A percentile compares a stretch with the other conserved stretches of the same genome.
Evolutionary conservation across 1,140 invertebrate species (phyloP).

Genomic region (Lucilia sericata): DNA sequence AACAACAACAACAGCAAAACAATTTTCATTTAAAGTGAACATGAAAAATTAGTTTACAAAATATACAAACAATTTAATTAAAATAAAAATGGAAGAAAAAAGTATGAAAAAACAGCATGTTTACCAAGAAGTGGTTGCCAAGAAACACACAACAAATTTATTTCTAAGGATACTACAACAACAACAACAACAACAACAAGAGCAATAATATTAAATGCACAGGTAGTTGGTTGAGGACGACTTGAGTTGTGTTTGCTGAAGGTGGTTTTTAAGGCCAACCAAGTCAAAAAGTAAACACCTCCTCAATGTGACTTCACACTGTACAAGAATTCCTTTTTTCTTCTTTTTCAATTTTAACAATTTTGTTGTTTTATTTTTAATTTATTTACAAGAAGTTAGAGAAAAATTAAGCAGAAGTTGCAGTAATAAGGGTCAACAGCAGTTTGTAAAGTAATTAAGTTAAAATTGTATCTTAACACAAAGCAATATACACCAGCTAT

Average conservation of each 20-base stretch:
- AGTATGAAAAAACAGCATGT: constrained; percentile 1
- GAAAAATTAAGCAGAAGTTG: background rate
- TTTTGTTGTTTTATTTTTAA: background rate
- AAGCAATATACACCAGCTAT: background rate
- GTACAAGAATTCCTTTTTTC: background rate
- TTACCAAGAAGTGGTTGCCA: background rate
- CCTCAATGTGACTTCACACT: background rate
- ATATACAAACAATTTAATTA: background rate
- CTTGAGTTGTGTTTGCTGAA: background rate
- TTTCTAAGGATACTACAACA: background rate
- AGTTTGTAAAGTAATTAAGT: constrained; percentile 5
- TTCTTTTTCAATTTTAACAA: too few relatives aligned
- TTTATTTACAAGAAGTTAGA: background rate
- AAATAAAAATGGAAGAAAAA: background rate
- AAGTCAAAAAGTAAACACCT: background rate
- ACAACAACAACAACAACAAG: background rate
- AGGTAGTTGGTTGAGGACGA: background rate
- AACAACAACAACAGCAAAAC: too few relatives aligned
- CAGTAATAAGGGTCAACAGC: background rate
- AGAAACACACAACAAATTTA: background rate
- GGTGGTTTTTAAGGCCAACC: background rate
- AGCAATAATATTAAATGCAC: background rate
- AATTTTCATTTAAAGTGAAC: too few relatives aligned
- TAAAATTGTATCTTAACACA: background rate
- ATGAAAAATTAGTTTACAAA: too few relatives aligned